Conservation (phyloP, 2,888 invertebrate genomes). For the Sthenelais limicola region DNA sequence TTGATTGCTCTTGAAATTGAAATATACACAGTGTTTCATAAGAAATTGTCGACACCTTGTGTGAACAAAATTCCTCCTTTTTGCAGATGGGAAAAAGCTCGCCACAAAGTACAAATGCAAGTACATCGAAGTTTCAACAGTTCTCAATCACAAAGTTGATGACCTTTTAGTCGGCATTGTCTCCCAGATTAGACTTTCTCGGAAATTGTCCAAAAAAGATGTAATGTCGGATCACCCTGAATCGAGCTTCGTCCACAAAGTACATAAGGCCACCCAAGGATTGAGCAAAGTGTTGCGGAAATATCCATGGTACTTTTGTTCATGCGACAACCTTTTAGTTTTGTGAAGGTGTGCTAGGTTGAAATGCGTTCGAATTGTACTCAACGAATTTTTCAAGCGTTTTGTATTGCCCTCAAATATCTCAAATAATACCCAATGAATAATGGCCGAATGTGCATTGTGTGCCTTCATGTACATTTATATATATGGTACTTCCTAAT, state of each 20-base stretch:
- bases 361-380: no score
- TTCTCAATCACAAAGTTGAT: constrained; percentile 96
- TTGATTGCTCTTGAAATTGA: no score
- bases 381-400: no score
- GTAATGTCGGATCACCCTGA: constrained; percentile 41
- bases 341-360: no score
- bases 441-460: no score
- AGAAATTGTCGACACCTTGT: no score
- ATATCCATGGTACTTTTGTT: constrained; percentile 70
- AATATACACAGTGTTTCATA: no score
- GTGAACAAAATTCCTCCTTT: no score
- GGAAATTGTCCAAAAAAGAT: neutral
- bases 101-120: constrained; percentile 93
- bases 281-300: constrained; percentile 63
- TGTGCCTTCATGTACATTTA: no score
- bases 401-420: no score
- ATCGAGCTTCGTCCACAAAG: neutral
- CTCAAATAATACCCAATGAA: no score
- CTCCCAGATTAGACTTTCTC: constrained; percentile 85
- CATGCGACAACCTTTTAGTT: constrained; percentile 74
- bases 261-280: constrained; percentile 28
- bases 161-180: constrained; percentile 93
- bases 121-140: constrained; percentile 95
- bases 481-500: no score
- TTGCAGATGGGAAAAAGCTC: constrained; percentile 91